Evolutionary conservation across 2,113 vertebrate species (phyloP), one percentile per base, ranked within the genome.

Genomic region (Brachionichthys hirsutus): DNA sequence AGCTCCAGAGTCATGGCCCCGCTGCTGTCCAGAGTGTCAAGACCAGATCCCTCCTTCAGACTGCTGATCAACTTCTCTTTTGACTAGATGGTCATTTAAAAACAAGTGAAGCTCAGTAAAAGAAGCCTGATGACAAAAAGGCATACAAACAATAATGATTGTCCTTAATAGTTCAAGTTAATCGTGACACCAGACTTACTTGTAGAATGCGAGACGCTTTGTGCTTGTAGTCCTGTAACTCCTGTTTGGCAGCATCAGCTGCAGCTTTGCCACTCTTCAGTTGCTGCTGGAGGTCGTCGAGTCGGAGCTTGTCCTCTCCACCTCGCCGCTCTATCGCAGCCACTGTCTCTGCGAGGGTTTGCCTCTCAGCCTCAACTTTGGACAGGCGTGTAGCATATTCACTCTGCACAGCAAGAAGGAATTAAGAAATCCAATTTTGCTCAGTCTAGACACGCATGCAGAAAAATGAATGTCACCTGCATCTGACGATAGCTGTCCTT

Each of bases 1-100:
- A 99, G 80, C 68, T 99, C 97, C 89, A 98, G 47, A 4, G 78
- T 87, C 38, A 68, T 80, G 13, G 92, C 81, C 1, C 92, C 82
- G 6, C 85, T 91, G 53, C 90, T 93, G 0, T 99, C 97, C 54
- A 95, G 77, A 5, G 90, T 87, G 71, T 99, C 97, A 76, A 98
- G 90, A 54, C 95, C 93, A 12, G 96, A 97, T n/a, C 97, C 95
- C 85, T 99, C 97, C 80, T 99, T 99, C 70, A 99, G 87, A 81
- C 96, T 98, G 91, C 92, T 99, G 75, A 99, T 99, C 76, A 99
- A 73, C 86, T 99, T 99, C 80, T 99, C 97, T 89, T 99, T 99
- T 63, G 97, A 99, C 97, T 99, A 77, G 42, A 76, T 4, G 40
- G 63, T 43, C 3, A 51, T 20, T 57, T 2, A 47, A 14, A 57